Evolutionary conservation across 92 coral and sea anemone species (phyloP).

Genomic region (Bergia puertoricense): DNA sequence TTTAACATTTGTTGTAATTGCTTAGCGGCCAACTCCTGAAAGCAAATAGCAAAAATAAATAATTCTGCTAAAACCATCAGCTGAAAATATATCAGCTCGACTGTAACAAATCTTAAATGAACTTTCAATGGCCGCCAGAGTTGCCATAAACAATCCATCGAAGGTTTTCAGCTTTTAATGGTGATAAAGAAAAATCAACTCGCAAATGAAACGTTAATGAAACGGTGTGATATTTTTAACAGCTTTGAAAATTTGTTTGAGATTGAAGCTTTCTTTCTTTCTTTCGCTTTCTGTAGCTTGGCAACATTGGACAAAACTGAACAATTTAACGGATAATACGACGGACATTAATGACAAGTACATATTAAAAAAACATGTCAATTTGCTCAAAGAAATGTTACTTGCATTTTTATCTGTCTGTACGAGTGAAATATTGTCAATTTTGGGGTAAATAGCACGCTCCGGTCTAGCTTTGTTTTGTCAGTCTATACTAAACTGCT

Average conservation of each 20-base stretch:
- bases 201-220: not conserved
- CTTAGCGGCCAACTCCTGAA: not conserved
- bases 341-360: not conserved
- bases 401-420: not conserved
- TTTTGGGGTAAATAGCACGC: not conserved
- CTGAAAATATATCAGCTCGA: slow-evolving; percentile 3
- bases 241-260: not conserved
- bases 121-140: not conserved
- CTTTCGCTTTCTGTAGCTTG: not conserved
- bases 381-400: not conserved
- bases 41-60: not conserved
- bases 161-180: not conserved
- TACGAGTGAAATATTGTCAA: not conserved
- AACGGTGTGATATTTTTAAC: not conserved
- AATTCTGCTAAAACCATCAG: not conserved
- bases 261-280: not conserved
- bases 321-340: not conserved
- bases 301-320: not conserved
- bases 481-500: slow-evolving; percentile 6
- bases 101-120: slow-evolving; percentile 16
- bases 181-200: not conserved
- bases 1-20: not conserved
- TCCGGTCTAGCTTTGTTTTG: not conserved
- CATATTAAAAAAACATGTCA: not conserved
- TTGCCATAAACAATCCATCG: not conserved